These are phyloP conservation scores for Syritta pipiens DNA, from an alignment of 2,888 invertebrate genomes.

Conservation along the genomic window DNA sequence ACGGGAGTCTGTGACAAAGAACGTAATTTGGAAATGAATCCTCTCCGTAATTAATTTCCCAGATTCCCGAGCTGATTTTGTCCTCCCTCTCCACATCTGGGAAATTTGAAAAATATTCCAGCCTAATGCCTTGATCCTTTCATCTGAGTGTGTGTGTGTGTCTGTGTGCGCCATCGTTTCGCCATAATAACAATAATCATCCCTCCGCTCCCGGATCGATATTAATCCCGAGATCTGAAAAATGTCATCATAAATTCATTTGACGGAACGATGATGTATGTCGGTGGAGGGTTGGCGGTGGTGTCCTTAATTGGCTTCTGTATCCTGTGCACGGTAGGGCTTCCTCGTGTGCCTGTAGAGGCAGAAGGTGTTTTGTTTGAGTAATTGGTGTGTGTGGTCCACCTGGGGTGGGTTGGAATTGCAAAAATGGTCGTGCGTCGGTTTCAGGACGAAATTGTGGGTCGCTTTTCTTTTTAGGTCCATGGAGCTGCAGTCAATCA, in stretches of 20 bases:
- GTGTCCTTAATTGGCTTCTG: slow-evolving; percentile 10
- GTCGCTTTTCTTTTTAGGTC: no score
- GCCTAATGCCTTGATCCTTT: not conserved
- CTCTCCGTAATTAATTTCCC: not conserved
- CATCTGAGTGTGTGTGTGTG: no score
- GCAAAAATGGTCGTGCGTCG: no score
- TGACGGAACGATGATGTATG: not conserved
- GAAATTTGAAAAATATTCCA: not conserved
- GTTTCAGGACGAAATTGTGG: no score
- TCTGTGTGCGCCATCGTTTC: no score
- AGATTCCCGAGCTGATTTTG: not conserved
- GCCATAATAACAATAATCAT: no score
- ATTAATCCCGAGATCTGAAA: no score
- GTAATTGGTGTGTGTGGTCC: slow-evolving; percentile 2
- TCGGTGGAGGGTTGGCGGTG: no score
- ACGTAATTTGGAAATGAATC: slow-evolving; percentile 6
- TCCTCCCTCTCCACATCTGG: not conserved
- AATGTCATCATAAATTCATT: slow-evolving; percentile 22
- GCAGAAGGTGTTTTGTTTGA: not conserved
- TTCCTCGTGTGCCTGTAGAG: not conserved
- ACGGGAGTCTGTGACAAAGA: slow-evolving; percentile 9
- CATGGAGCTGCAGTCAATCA: no score
- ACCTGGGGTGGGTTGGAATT: no score
- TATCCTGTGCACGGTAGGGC: no score
- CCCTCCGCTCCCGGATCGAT: no score